These are phyloP conservation scores for Cavia aperea DNA, from an alignment of 2,113 vertebrate genomes.

Conservation along the genomic window DNA sequence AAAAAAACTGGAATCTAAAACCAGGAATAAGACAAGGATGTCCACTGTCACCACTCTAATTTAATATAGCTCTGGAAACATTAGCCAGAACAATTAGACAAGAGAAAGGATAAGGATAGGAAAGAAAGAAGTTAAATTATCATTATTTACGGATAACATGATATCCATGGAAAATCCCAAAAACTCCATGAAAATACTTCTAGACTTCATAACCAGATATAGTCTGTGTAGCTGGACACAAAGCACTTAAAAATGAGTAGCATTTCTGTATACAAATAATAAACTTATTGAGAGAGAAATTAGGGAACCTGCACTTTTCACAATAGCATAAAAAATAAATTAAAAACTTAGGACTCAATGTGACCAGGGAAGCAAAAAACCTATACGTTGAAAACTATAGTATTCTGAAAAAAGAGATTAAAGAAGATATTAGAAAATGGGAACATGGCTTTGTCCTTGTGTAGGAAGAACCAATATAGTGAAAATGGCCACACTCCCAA, in stretches of 20 bases:
- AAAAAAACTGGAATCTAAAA: background rate
- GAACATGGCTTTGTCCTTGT: background rate
- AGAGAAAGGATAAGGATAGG: background rate
- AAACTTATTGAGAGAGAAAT: background rate
- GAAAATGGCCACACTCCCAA: no score
- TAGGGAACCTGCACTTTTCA: background rate
- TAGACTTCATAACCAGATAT: background rate
- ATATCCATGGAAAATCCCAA: background rate
- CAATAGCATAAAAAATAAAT: background rate
- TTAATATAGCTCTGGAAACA: background rate
- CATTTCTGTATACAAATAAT: background rate
- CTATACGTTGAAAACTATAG: background rate
- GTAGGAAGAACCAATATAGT: no score
- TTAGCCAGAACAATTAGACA: background rate
- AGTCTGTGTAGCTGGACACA: background rate
- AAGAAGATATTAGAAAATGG: background rate
- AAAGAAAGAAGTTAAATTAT: background rate
- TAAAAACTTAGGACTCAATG: background rate
- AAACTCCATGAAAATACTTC: background rate
- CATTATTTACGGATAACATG: background rate
- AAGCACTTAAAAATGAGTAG: background rate
- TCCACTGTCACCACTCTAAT: background rate
- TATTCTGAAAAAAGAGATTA: no score
- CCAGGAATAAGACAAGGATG: background rate
- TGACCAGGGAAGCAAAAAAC: background rate